These are phyloP conservation scores for Ooceraea biroi DNA, from an alignment of 1,140 invertebrate species.

Conservation along the genomic window DNA sequence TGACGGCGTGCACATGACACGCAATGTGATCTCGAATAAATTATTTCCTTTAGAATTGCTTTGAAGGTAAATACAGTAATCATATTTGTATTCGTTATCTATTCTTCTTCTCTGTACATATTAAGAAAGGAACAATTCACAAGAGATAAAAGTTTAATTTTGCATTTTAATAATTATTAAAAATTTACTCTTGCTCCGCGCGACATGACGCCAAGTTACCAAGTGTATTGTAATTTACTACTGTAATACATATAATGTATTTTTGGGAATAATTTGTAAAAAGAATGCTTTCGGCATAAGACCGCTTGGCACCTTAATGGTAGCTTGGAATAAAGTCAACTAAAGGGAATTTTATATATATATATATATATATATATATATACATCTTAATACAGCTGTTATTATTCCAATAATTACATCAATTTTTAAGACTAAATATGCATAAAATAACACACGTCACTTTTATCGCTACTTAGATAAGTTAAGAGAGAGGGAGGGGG, in stretches of 20 bases:
- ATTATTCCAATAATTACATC: slow-evolving; percentile 14
- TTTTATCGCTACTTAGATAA: too few relatives aligned
- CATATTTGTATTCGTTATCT: slow-evolving; percentile 7
- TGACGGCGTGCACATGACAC: slow-evolving; percentile 38
- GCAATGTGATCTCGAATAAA: slow-evolving; percentile 58
- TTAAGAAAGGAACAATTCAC: slow-evolving; percentile 12
- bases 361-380: background rate
- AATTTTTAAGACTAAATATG: background rate
- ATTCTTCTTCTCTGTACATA: slow-evolving; percentile 52
- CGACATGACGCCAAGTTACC: slow-evolving; percentile 81
- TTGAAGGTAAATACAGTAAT: slow-evolving; percentile 33
- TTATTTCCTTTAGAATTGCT: slow-evolving; percentile 38
- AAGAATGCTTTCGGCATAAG: slow-evolving; percentile 79
- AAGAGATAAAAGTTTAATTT: slow-evolving; percentile 56
- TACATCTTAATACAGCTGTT: background rate
- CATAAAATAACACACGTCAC: too few relatives aligned
- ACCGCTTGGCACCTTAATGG: slow-evolving; percentile 80
- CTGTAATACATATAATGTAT: slow-evolving; percentile 80
- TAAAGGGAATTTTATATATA: background rate
- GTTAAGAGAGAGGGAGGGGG: too few relatives aligned
- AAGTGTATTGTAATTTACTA: slow-evolving; percentile 78
- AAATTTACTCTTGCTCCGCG: slow-evolving; percentile 79
- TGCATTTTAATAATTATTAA: slow-evolving; percentile 69
- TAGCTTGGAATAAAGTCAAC: slow-evolving; percentile 33
- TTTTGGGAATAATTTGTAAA: slow-evolving; percentile 64